A percentile compares a stretch with the other conserved stretches of the same genome.
Evolutionary conservation across 2,888 invertebrate species (phyloP).

Genomic region (Pelosia muscerda): DNA sequence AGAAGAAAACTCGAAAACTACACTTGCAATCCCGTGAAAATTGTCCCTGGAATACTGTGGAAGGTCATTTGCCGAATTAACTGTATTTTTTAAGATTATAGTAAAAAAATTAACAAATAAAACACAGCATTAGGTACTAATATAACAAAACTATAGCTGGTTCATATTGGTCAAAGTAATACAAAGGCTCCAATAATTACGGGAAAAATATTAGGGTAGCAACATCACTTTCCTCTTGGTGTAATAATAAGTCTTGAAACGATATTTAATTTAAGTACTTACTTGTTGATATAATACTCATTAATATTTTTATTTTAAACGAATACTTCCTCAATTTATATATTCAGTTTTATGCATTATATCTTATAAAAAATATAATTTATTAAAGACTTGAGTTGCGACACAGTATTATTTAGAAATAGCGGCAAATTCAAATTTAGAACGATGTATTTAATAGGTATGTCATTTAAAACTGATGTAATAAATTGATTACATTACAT

Average conservation of each 20-base stretch:
- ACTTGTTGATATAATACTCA: not conserved
- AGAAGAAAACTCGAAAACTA: no score
- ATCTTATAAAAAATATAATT: slow-evolving; percentile 8
- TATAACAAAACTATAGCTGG: not conserved
- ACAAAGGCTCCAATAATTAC: not conserved
- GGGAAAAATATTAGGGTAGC: slow-evolving; percentile 21
- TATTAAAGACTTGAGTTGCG: slow-evolving; percentile 20
- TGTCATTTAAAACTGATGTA: no score
- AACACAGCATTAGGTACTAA: not conserved
- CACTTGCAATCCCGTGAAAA: no score
- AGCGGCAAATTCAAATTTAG: slow-evolving; percentile 59
- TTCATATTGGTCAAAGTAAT: not conserved
- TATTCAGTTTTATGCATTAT: not conserved
- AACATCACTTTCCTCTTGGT: slow-evolving; percentile 28
- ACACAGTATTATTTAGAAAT: slow-evolving; percentile 4
- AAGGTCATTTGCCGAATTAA: no score
- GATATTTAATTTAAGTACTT: slow-evolving; percentile 8
- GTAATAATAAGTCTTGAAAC: slow-evolving; percentile 39
- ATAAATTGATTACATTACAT: not conserved
- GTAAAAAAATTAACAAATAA: no score
- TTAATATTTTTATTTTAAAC: not conserved
- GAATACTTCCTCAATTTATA: not conserved
- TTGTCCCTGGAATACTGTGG: no score
- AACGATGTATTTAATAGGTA: not conserved
- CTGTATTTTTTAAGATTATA: no score